phyloP scores from a whole-genome alignment of 1,140 invertebrate genomes.

The Thaumetopoea pityocampa region DNA sequence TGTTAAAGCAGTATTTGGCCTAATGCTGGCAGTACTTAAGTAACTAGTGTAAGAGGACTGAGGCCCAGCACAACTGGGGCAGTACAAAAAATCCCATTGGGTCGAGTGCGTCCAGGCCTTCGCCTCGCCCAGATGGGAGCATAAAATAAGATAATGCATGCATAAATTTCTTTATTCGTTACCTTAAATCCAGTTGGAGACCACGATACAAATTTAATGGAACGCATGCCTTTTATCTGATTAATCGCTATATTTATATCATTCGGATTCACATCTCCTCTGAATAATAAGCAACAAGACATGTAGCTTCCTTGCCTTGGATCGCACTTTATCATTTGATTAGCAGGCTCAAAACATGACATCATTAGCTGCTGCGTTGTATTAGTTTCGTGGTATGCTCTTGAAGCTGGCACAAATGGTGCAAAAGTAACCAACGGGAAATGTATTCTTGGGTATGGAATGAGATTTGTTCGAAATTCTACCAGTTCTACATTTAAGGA shows the following conservation, averaged over 20 bases:
- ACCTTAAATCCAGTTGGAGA: conserved; percentile 84
- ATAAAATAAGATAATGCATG: no score
- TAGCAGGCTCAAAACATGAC: conserved; percentile 86
- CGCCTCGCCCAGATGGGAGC: no score
- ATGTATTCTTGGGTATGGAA: conserved; percentile 86
- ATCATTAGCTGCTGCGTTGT: conserved; percentile 85
- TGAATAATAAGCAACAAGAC: conserved; percentile 86
- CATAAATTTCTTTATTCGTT: no score
- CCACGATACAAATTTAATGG: conserved; percentile 85
- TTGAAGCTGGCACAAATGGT: conserved; percentile 82
- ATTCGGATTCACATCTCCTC: conserved; percentile 81
- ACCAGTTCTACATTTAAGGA: conserved; percentile 89
- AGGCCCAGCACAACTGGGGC: no score
- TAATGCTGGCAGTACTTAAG: no score
- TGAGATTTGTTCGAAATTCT: conserved; percentile 87
- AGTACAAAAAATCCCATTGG: no score
- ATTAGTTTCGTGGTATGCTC: conserved; percentile 83
- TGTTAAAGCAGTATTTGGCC: no score
- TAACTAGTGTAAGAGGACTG: no score
- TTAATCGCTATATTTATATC: conserved; percentile 84
- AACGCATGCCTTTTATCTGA: conserved; percentile 80
- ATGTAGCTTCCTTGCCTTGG: conserved; percentile 83
- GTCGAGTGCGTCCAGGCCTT: no score
- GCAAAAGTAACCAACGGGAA: conserved; percentile 88
- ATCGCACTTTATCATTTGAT: conserved; percentile 90